Evolutionary conservation across 2,113 vertebrate species (phyloP).

Genomic region (Pituophis catenifer): DNA sequence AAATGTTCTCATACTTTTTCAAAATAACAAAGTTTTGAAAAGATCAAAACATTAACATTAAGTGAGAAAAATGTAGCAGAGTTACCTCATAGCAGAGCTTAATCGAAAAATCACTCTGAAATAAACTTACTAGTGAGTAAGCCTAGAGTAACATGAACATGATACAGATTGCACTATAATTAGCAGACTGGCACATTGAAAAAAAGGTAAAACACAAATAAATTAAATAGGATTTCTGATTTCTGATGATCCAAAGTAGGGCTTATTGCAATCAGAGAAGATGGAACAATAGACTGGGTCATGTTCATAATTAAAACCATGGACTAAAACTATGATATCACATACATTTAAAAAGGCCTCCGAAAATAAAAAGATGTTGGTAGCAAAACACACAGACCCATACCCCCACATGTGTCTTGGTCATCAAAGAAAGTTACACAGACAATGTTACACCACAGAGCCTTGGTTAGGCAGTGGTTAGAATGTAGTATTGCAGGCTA

Average conservation of each 20-base stretch:
- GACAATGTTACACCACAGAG: conserved; percentile 3
- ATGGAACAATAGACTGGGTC: not conserved
- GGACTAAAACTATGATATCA: not conserved
- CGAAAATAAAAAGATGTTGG: not conserved
- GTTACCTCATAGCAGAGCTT: not conserved
- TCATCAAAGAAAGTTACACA: conserved; percentile 54
- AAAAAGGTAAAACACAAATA: not conserved
- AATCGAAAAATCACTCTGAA: not conserved
- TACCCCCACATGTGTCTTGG: not conserved
- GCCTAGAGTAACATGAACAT: not conserved
- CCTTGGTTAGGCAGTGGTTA: not conserved
- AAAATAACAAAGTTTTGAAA: not conserved
- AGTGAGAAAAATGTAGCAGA: not conserved
- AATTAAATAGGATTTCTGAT: not conserved
- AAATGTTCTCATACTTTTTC: not conserved
- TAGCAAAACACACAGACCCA: not conserved
- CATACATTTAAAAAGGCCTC: not conserved
- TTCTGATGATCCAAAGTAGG: not conserved
- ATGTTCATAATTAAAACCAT: not conserved
- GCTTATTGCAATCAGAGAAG: not conserved
- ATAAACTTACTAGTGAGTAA: not conserved
- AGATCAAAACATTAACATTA: not conserved
- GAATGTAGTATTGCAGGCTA: not conserved
- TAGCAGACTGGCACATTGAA: not conserved
- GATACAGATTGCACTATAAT: not conserved